Evolutionary conservation across 2,113 vertebrate species (phyloP), one percentile per base, ranked within the genome.

Genomic region (Hoplias malabaricus): DNA sequence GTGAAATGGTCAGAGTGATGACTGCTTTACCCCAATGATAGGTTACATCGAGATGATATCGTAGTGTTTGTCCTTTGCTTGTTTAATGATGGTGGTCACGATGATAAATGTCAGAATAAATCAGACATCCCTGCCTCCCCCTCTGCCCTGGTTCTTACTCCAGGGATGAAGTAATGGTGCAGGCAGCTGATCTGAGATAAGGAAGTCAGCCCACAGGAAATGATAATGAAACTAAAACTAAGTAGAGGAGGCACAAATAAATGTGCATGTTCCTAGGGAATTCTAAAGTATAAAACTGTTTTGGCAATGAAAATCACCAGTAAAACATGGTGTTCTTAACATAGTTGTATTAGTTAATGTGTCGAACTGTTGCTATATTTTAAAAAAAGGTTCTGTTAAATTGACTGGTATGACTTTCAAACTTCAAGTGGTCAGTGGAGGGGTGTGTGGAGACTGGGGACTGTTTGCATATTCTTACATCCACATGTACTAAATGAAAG

Each of bases 121-220:
- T 42, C 63, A 73, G 43, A 56, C 65, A 33, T 8, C 13, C 43
- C 36, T 57, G 57, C 38, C 59, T 56, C 19, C 42, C 42, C 42
- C 42, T 73, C 63, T 8, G 16, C 23, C 23, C 40, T 43, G 31
- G 23, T 73, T 27, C 4, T 40, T 29, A 54, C 69, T 34, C 19
- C 50, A 23, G 36, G 25, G 36, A 36, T 70, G 62, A 80, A 73
- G 73, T 70, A 65, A 38, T 53, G 10, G 16, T 43, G 23, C 27
- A 76, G 46, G 40, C 62, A 21, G 33, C 50, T 53, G 69, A 73
- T 77, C 40, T 40, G n/a, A 73, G 73, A 80, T 80, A 77, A 70
- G 11, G 21, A 25, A 3, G 16, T 4, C 10, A 29, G 36, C 59
- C 84, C 83, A 85, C 83, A 73, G 85, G 71, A 29, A 62, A 62